A percentile compares a stretch with the other conserved stretches of the same genome.
Evolutionary conservation across 1,140 invertebrate genomes (phyloP).

Genomic region (Leptinotarsa undecemlineata): DNA sequence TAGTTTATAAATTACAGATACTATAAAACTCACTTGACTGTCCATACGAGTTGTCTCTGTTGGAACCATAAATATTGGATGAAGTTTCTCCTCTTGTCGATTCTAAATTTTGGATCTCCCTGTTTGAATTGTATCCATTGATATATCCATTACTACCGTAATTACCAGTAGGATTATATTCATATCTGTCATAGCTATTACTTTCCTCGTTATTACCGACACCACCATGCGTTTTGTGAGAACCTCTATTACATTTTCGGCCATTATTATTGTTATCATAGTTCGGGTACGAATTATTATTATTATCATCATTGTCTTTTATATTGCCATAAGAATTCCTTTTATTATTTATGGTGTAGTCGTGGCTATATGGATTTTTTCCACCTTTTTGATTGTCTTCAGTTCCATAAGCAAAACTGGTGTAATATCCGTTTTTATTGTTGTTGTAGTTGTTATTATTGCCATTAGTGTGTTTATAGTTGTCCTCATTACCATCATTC

Average conservation of each 20-base stretch:
- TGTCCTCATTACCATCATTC: constrained; percentile 15
- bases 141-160: constrained; percentile 21
- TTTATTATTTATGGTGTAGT: constrained; percentile 16
- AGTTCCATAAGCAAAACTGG: background rate
- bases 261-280: constrained; percentile 31
- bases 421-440: background rate
- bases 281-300: background rate
- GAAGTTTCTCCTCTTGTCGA: background rate
- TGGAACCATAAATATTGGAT: constrained; percentile 13
- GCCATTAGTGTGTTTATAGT: background rate
- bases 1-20: no score
- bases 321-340: background rate
- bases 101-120: no score
- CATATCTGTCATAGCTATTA: background rate
- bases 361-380: constrained; percentile 2
- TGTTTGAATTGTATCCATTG: constrained; percentile 8
- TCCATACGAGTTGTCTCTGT: constrained; percentile 15
- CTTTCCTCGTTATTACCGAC: constrained; percentile 10
- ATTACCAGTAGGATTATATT: constrained; percentile 17
- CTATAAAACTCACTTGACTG: background rate
- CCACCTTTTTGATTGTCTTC: constrained; percentile 12
- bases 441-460: background rate
- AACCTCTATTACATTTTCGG: constrained; percentile 19
- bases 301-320: background rate
- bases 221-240: background rate